Evolutionary conservation across 2,113 vertebrate species (phyloP), one percentile per base, ranked within the genome.

Genomic region (Conger conger): DNA sequence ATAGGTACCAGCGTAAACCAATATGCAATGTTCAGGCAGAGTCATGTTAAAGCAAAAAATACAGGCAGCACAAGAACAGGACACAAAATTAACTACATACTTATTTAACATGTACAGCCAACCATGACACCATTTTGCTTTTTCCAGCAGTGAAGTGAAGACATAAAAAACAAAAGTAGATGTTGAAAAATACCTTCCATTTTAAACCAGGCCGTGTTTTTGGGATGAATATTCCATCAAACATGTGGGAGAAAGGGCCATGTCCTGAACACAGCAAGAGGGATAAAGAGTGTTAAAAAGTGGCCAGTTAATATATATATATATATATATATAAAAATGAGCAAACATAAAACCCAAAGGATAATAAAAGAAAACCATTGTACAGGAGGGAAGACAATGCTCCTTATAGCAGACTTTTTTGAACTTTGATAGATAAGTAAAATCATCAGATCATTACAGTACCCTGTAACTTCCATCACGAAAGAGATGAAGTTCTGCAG

Each of bases 171-270:
- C 16, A n/a, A 82, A 60, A 83, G n/a, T 9, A 83, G 40, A 27
- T 17, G 6, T 38, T 60, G 38, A 40, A 33, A 27, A 36, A 68
- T 93, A 99, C 98, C 96, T 95, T 98, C 96, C 97, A 99, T 4
- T 85, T 87, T 16, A 88, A 76, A 6, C 7, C 91, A 36, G 96
- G 96, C 30, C 95, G 93, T 85, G 94, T 91, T 78, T 92, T 94
- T 20, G 97, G 98, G 84, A 99, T 95, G 91, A 99, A 99, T 89
- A 93, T 95, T 89, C 93, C 93, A 90, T 99, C 98, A 91, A 97
- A 99, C 97, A 99, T 95, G 84, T 99, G 98, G 73, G 97, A 99
- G 92, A 99, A 99, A 3, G 98, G 98, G 0, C 98, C 98, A 63
- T 99, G 98, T 92, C 98, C 98, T 99, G 91, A 85, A 94, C 89